Conservation (phyloP, 2,888 invertebrate genomes). For the Erebia ligea region DNA sequence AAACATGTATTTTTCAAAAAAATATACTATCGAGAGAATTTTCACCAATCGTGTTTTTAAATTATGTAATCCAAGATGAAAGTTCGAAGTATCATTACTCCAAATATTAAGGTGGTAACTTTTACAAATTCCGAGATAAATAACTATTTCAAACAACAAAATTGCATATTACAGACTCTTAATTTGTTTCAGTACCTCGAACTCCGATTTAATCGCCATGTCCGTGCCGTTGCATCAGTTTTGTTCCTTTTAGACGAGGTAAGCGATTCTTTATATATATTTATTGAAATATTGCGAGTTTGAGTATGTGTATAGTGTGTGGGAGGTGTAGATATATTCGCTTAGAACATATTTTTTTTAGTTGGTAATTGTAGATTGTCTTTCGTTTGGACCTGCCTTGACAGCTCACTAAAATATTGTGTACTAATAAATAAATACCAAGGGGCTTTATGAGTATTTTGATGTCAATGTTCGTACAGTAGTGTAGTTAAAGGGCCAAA, state of each 20-base stretch:
- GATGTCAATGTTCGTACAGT: not conserved
- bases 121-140: no score
- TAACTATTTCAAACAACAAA: no score
- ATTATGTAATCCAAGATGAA: no score
- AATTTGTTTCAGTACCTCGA: slow-evolving; percentile 87
- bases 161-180: no score
- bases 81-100: no score
- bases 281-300: not conserved
- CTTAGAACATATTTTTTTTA: no score
- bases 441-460: not conserved
- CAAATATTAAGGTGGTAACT: no score
- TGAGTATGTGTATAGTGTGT: no score
- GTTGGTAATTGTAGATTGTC: not conserved
- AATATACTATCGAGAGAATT: no score
- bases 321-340: no score
- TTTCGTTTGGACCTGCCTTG: not conserved
- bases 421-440: not conserved
- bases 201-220: slow-evolving; percentile 87
- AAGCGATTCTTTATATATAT: slow-evolving; percentile 57
- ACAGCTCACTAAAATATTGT: not conserved
- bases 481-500: not conserved
- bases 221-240: slow-evolving; percentile 89
- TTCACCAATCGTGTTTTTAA: no score
- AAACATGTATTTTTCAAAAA: no score
- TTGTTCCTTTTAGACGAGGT: slow-evolving; percentile 92